Evolutionary conservation across 1,140 invertebrate genomes (phyloP).

Genomic region (Pseudomyrmex sp.): DNA sequence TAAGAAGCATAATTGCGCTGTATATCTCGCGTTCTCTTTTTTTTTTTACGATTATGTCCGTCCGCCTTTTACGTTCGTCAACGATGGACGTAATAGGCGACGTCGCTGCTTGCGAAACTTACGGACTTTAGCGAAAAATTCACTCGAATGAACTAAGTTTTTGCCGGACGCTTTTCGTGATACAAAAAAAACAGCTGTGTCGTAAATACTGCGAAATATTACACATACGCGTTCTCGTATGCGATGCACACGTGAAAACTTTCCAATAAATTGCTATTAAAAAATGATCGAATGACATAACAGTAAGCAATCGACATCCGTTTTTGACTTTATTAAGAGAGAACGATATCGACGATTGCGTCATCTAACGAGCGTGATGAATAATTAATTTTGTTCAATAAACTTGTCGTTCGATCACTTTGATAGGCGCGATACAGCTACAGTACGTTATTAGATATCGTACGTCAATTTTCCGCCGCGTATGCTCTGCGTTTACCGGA

Average conservation of each 20-base stretch:
- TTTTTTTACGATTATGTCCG: constrained; percentile 41
- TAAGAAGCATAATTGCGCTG: background rate
- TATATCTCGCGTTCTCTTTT: background rate
- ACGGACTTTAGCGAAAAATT: constrained; percentile 26
- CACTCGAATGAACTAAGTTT: constrained; percentile 7
- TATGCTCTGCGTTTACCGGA: background rate
- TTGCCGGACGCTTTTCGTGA: background rate
- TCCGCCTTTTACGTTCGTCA: background rate
- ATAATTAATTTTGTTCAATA: constrained; percentile 41
- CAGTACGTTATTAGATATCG: constrained; percentile 4
- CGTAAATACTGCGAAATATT: constrained; percentile 29
- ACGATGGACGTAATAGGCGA: constrained; percentile 55
- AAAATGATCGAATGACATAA: background rate
- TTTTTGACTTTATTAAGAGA: constrained; percentile 12
- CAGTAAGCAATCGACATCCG: background rate
- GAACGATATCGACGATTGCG: constrained; percentile 26
- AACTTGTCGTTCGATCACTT: constrained; percentile 2
- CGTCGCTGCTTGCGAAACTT: constrained; percentile 32
- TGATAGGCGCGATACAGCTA: constrained; percentile 29
- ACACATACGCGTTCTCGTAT: background rate
- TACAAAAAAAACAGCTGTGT: background rate
- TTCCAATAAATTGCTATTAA: background rate
- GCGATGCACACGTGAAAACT: background rate
- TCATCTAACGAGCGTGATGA: constrained; percentile 39
- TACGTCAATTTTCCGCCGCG: constrained; percentile 21